These are phyloP conservation scores for Rhea pennata DNA, from an alignment of 2,113 vertebrate species.

Conservation along the genomic window DNA sequence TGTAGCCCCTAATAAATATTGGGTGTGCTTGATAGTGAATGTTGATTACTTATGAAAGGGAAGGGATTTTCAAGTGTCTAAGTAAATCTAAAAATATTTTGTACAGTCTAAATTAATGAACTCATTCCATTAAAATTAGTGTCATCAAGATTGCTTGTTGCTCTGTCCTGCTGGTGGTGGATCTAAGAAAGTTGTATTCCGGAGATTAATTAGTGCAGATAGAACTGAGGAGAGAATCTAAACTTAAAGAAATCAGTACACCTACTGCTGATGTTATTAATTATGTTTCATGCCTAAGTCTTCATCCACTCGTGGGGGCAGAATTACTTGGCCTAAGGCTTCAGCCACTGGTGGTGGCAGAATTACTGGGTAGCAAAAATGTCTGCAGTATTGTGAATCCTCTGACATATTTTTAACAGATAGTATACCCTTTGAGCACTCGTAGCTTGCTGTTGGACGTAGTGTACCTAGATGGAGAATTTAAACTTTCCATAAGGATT, in stretches of 20 bases:
- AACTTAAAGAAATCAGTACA: fast-evolving
- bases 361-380: not conserved
- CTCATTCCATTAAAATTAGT: fast-evolving
- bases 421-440: not conserved
- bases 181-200: not conserved
- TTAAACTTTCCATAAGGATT: not conserved
- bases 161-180: not conserved
- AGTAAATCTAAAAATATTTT: not conserved
- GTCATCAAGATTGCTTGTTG: not conserved
- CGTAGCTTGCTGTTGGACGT: not conserved
- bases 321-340: not conserved
- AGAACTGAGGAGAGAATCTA: not conserved
- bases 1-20: not conserved
- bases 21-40: not conserved
- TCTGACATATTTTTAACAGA: not conserved
- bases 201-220: not conserved
- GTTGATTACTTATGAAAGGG: not conserved
- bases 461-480: not conserved
- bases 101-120: not conserved
- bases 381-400: not conserved
- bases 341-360: not conserved
- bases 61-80: not conserved
- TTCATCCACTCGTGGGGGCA: not conserved
- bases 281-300: not conserved
- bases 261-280: not conserved